Evolutionary conservation across 2,888 invertebrate genomes (phyloP), one percentile per base, ranked within the genome.

Genomic region (Odontocerum albicorne): DNA sequence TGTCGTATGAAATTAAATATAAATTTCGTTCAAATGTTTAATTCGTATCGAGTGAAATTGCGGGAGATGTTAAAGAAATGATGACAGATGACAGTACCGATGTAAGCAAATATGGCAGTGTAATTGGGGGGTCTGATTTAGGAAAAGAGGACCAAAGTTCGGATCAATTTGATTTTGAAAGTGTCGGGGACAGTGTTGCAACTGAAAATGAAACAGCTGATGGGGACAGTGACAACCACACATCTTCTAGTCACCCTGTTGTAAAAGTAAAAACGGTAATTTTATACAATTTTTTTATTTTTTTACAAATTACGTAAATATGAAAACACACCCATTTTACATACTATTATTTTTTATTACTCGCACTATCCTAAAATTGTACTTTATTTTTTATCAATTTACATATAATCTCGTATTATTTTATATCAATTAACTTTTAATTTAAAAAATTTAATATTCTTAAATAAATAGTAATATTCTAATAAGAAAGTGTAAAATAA

Each of bases 31-130:
- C 31, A 36, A 45, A 52, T 45, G 45, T 12, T 39, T 36, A 15
- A 36, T 42, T 42, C 31, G 47, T 47, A 22, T 32, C 47, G 53
- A 36, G 47, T 47, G 42, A 35, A 42, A 21, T 49, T 49, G 13
- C 42, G 49, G 49, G 45, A 49, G 56, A 51, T 50, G 56, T 15
- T 51, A 31, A 32, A 56, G 59, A 56, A 56, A 59, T 59, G 59
- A 59, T 59, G 59, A 55, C 55, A 52, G 55, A 59, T 59, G 59
- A 56, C 39, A 49, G 59, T 49, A 47, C 47, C 20, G 59, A 59
- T 50, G 31, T 47, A 40, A 59, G 55, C 39, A 59, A 51, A 36
- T 43, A 50, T 35, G 50, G 50, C 17, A 55, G 51, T 33, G 38
- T 43, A 16, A 39, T 49, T 39, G 49, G 35, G 40, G 42, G 47